Conservation (phyloP, 2,797 vertebrate genomes). For the Ceyx erithaca region DNA sequence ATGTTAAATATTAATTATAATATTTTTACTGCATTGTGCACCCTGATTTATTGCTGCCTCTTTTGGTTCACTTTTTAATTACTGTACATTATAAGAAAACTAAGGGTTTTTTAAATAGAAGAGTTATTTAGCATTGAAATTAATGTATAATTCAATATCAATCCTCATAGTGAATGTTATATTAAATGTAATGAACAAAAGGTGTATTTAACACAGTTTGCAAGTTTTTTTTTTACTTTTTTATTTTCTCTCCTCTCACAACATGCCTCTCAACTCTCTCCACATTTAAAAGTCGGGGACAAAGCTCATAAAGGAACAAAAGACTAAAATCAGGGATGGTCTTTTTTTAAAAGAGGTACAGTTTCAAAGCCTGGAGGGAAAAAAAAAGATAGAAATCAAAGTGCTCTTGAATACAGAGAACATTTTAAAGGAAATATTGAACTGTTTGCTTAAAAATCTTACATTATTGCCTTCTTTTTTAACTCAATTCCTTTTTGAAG, state of each 20-base stretch:
- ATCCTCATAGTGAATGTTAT: slow-evolving; percentile 79
- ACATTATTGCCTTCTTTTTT: slow-evolving; percentile 87
- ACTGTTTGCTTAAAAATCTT: slow-evolving; percentile 87
- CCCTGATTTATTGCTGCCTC: slow-evolving; percentile 84
- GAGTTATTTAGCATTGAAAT: slow-evolving; percentile 82
- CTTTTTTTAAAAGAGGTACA: slow-evolving; percentile 84
- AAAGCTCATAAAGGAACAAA: slow-evolving; percentile 87
- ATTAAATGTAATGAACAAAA: slow-evolving; percentile 85
- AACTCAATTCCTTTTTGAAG: slow-evolving; percentile 85
- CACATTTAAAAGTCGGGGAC: slow-evolving; percentile 81
- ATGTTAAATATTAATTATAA: slow-evolving; percentile 87
- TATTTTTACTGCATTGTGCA: slow-evolving; percentile 82
- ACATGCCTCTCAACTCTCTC: slow-evolving; percentile 81
- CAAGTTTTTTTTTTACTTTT: slow-evolving; percentile 75
- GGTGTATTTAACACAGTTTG: slow-evolving; percentile 85
- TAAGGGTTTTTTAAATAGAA: slow-evolving; percentile 75
- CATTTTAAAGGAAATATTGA: slow-evolving; percentile 87
- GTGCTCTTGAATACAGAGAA: slow-evolving; percentile 86
- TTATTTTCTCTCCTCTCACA: slow-evolving; percentile 81
- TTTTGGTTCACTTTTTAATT: slow-evolving; percentile 84
- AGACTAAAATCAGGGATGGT: slow-evolving; percentile 83
- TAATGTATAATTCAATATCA: slow-evolving; percentile 79
- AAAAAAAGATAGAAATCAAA: slow-evolving; percentile 85
- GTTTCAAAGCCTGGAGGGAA: slow-evolving; percentile 81
- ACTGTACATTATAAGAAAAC: slow-evolving; percentile 80